These are phyloP conservation scores for Zelleria hepariella DNA, from an alignment of 2,888 invertebrate genomes.

Conservation along the genomic window DNA sequence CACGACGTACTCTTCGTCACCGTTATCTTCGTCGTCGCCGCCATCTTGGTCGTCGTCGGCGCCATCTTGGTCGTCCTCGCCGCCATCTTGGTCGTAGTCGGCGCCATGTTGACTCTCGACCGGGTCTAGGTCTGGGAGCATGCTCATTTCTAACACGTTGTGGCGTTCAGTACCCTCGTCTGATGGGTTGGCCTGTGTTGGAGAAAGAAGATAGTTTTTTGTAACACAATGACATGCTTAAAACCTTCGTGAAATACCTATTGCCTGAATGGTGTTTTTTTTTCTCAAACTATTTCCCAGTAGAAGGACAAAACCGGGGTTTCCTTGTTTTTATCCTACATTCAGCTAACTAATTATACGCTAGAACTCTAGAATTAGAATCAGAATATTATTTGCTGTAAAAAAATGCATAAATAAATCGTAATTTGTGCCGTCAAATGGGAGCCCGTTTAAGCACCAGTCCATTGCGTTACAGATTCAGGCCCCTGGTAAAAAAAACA, in stretches of 20 bases:
- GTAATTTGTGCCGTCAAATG: too few species aligned
- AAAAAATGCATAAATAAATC: too few species aligned
- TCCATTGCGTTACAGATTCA: too few species aligned
- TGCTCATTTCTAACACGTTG: not conserved
- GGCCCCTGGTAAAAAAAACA: too few species aligned
- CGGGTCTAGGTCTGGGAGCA: not conserved
- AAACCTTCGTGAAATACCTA: too few species aligned
- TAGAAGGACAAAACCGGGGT: too few species aligned
- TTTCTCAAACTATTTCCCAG: not conserved
- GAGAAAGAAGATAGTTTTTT: not conserved
- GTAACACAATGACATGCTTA: not conserved
- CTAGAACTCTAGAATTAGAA: too few species aligned
- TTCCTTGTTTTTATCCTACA: too few species aligned
- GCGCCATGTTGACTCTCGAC: not conserved
- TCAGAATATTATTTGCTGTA: too few species aligned
- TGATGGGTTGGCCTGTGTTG: not conserved
- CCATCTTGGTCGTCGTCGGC: slow-evolving; percentile 21
- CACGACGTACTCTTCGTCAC: slow-evolving; percentile 26
- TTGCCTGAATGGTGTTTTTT: not conserved
- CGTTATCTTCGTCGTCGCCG: slow-evolving; percentile 8
- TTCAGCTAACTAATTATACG: too few species aligned
- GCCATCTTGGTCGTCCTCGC: not conserved
- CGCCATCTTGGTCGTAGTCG: not conserved
- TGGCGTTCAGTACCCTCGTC: not conserved
- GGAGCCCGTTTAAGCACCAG: too few species aligned